phyloP scores from a whole-genome alignment of 23 tunicate species.

The Aplidium turbinatum region DNA sequence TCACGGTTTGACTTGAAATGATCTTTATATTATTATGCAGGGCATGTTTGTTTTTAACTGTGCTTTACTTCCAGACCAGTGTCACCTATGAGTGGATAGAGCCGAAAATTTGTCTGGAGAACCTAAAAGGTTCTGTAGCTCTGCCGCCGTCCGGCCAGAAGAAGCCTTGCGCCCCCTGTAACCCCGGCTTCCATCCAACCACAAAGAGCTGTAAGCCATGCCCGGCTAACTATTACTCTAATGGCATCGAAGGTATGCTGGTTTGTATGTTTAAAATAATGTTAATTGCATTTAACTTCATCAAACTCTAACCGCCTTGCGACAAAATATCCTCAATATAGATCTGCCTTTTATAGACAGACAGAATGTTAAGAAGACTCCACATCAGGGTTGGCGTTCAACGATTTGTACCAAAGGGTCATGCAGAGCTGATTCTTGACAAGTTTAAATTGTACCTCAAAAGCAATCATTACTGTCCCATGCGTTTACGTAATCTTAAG shows the following conservation, averaged over 20 bases:
- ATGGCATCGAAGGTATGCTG: conserved; percentile 62
- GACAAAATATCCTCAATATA: no score
- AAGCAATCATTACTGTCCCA: not conserved
- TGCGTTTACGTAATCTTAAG: no score
- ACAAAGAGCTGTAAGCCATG: conserved; percentile 55
- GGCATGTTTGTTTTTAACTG: not conserved
- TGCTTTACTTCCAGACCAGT: conserved; percentile 29
- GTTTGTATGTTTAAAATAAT: no score
- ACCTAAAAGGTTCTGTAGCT: conserved; percentile 29
- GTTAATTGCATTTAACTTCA: no score
- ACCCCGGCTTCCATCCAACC: conserved; percentile 63
- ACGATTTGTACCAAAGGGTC: not conserved
- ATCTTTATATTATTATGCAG: not conserved
- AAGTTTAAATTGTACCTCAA: not conserved
- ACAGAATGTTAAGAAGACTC: no score
- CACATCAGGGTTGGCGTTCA: not conserved
- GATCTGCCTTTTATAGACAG: no score
- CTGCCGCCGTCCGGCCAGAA: conserved; percentile 57
- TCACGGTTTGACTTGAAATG: no score
- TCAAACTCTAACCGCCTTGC: no score
- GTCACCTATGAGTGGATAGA: conserved; percentile 66
- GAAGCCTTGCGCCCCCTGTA: conserved; percentile 76
- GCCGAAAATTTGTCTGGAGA: conserved; percentile 69
- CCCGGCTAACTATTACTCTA: conserved; percentile 52
- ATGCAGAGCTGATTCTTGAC: not conserved